Base-by-base conservation (phyloP, 2,888 invertebrate species). In the Protodeltote pygarga region DNA sequence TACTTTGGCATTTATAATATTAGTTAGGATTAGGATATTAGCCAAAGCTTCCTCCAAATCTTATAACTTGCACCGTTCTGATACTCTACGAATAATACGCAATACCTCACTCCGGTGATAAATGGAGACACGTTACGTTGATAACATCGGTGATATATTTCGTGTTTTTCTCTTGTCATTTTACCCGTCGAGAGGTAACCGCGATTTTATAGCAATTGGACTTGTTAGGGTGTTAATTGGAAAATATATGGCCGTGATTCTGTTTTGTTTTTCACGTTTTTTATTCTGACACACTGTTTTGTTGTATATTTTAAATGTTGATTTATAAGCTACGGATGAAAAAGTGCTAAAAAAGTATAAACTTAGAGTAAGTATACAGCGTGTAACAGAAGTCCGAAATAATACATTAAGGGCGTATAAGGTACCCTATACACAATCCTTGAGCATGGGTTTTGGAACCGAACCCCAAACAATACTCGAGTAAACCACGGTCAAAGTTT, bases 41-140 rank as follows among this genome's bases (percentile, higher is more conserved):
- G 6, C 19, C 9, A 9, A 29, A 8, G 5, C 19, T 8, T 0
- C 3, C 67, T 63, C 65, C 46, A 1, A 10, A 34, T 48, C 64
- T 29, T 31, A 1, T 47, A 13, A n/a, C 50, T 63, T 50, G 9
- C 0, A 25, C 48, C 57, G 19, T 15, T 10, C 62, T 55, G 71
- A 77, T 79, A 73, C 75, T 76, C 72, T 74, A 70, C 71, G 77
- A 79, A 79, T 77, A 78, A 78, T 78, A 81, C 76, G 78, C 65
- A 75, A 77, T 79, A 77, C 75, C 69, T 81, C 79, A 77, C 71
- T 46, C 35, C 42, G 53, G 71, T 81, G 83, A 84, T 81, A 79
- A 80, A 85, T 81, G 77, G 65, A 60, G 68, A 73, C 70, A 68
- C 73, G 75, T 81, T 79, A 73, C 69, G 38, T 65, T 73, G 81